A percentile compares a stretch with the other conserved stretches of the same genome.
These are phyloP conservation scores for Scartelaos histophorus DNA, from an alignment of 2,113 vertebrate species.

Conservation along the genomic window DNA sequence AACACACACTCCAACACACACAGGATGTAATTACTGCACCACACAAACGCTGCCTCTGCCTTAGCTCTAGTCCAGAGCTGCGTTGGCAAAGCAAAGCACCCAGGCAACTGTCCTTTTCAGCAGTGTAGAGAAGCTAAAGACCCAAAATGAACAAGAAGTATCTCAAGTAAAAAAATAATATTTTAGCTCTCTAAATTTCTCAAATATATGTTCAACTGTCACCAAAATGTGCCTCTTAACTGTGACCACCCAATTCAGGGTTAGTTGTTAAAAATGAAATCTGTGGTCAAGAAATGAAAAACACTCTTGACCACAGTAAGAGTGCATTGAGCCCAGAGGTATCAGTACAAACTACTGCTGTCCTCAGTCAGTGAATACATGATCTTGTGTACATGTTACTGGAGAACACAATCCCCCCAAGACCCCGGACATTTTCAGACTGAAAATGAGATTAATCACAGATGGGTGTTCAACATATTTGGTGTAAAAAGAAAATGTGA, in stretches of 20 bases:
- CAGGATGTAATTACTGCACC: constrained; percentile 51
- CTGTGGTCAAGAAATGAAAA: constrained; percentile 36
- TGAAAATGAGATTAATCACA: constrained; percentile 52
- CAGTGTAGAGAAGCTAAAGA: constrained; percentile 31
- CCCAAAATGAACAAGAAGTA: constrained; percentile 28
- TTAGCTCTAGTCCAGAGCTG: constrained; percentile 17
- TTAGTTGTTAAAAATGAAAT: constrained; percentile 31
- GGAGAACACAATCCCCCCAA: constrained; percentile 42
- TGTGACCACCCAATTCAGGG: constrained; percentile 49
- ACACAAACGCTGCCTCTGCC: constrained; percentile 27
- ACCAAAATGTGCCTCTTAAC: constrained; percentile 36
- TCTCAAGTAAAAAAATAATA: constrained; percentile 36
- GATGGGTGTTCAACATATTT: constrained; percentile 46
- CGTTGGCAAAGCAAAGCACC: constrained; percentile 14
- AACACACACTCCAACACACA: constrained; percentile 33
- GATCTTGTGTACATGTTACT: constrained; percentile 28
- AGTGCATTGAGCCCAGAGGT: constrained; percentile 31
- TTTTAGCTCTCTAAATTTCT: constrained; percentile 32
- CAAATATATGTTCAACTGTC: too few relatives aligned
- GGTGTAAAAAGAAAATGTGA: constrained; percentile 35
- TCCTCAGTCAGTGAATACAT: constrained; percentile 35
- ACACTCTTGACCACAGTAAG: too few relatives aligned
- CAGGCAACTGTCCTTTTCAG: constrained; percentile 32
- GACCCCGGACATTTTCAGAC: constrained; percentile 31
- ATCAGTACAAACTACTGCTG: constrained; percentile 44